A percentile compares a stretch with the other conserved stretches of the same genome.
These are phyloP conservation scores for Molothrus aeneus DNA, from an alignment of 2,797 vertebrate species.

Conservation along the genomic window DNA sequence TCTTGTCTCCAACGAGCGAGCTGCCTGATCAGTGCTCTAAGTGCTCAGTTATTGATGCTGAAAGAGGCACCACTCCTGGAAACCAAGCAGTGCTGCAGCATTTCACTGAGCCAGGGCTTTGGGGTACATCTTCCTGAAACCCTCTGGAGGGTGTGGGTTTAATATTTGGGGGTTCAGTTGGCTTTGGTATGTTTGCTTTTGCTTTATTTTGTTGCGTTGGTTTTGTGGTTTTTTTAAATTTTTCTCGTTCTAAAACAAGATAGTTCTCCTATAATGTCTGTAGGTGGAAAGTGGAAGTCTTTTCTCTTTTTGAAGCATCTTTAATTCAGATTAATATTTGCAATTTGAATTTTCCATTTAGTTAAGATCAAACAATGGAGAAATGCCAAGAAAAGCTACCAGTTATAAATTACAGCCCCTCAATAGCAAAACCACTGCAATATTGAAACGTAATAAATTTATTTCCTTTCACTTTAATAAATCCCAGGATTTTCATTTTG, in stretches of 20 bases:
- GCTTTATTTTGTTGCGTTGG: neutral
- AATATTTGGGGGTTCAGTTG: neutral
- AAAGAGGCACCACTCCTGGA: neutral
- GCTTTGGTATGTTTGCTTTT: neutral
- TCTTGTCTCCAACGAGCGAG: neutral
- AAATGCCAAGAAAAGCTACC: neutral
- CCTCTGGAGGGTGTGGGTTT: neutral
- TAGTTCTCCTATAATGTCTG: neutral
- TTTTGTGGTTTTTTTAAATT: neutral
- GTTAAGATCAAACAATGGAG: neutral
- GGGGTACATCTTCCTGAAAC: neutral
- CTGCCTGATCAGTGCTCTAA: neutral
- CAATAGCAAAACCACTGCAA: neutral
- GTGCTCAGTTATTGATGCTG: neutral
- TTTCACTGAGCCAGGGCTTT: neutral
- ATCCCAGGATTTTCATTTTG: neutral
- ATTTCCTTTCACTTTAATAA: neutral
- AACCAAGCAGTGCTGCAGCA: neutral
- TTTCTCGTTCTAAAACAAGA: neutral
- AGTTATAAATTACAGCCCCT: neutral
- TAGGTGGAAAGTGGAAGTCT: neutral
- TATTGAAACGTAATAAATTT: neutral
- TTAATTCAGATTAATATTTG: neutral
- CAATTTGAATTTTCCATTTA: neutral
- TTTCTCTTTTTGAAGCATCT: neutral